Evolutionary conservation across 2,888 invertebrate genomes (phyloP).

Genomic region (Clusia tigrina): DNA sequence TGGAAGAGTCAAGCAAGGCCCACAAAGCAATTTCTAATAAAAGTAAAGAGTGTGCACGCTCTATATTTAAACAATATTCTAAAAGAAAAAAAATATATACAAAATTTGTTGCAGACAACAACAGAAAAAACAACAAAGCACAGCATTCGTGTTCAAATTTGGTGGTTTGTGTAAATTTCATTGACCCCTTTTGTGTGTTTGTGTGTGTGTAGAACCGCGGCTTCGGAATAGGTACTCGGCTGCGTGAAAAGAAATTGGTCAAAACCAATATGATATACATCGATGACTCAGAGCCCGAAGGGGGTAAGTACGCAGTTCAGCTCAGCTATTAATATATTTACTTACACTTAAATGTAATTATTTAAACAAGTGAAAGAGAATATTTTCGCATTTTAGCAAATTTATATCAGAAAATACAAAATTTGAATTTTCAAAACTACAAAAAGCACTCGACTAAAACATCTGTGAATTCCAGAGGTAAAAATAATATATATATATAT

Average conservation of each 20-base stretch:
- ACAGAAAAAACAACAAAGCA: slow-evolving; percentile 18
- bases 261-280: slow-evolving; percentile 79
- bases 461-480: no score
- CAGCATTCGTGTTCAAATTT: no score
- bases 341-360: slow-evolving; percentile 5
- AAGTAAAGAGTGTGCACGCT: no score
- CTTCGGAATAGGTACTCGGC: slow-evolving; percentile 50
- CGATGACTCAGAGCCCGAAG: slow-evolving; percentile 88
- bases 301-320: slow-evolving; percentile 72
- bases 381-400: no score
- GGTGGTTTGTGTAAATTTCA: no score
- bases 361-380: no score
- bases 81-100: no score
- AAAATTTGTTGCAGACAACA: slow-evolving; percentile 29
- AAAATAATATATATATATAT: no score
- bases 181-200: slow-evolving; percentile 22
- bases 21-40: no score
- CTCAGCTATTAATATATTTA: slow-evolving; percentile 14
- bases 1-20: no score
- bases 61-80: neutral
- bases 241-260: slow-evolving; percentile 45
- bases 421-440: neutral
- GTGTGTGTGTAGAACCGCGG: slow-evolving; percentile 29
- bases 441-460: neutral
- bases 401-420: no score